Conservation (phyloP, 2,888 invertebrate genomes). For the Julus scandinavius region DNA sequence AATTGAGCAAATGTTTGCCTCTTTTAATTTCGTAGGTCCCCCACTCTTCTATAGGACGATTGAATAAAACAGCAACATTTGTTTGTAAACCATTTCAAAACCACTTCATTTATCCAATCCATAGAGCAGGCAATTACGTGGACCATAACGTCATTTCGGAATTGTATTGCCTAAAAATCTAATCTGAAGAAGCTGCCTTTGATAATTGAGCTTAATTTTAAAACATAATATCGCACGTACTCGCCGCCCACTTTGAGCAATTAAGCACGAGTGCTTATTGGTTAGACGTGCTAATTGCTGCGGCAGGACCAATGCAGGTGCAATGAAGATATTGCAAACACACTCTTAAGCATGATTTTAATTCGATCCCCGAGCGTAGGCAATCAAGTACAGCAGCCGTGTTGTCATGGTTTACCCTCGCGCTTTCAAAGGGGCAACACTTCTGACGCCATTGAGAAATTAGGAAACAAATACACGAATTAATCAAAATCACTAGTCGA, state of each 20-base stretch:
- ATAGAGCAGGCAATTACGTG: neutral
- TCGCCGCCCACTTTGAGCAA: slow-evolving; percentile 2
- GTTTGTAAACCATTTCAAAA: slow-evolving; percentile 19
- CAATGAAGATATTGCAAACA: neutral
- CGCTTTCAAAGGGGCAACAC: neutral
- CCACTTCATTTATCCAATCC: slow-evolving; percentile 8
- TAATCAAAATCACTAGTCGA: neutral
- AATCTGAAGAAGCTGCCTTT: neutral
- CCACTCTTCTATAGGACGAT: neutral
- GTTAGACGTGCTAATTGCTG: neutral
- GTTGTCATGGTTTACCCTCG: neutral
- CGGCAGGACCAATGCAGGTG: neutral
- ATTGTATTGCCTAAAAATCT: slow-evolving; percentile 12
- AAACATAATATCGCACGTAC: slow-evolving; percentile 38
- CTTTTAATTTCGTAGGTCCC: neutral
- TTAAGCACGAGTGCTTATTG: neutral
- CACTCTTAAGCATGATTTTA: slow-evolving; percentile 20
- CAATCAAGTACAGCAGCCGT: neutral
- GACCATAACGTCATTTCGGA: slow-evolving; percentile 17
- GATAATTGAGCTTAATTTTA: slow-evolving; percentile 26
- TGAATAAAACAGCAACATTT: neutral
- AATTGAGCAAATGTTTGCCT: too few species aligned
- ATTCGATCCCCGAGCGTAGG: neutral
- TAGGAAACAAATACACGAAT: neutral
- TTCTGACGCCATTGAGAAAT: neutral